Evolutionary conservation across 2,113 vertebrate species (phyloP), one percentile per base, ranked within the genome.

Genomic region (Porphyrio hochstetteri): DNA sequence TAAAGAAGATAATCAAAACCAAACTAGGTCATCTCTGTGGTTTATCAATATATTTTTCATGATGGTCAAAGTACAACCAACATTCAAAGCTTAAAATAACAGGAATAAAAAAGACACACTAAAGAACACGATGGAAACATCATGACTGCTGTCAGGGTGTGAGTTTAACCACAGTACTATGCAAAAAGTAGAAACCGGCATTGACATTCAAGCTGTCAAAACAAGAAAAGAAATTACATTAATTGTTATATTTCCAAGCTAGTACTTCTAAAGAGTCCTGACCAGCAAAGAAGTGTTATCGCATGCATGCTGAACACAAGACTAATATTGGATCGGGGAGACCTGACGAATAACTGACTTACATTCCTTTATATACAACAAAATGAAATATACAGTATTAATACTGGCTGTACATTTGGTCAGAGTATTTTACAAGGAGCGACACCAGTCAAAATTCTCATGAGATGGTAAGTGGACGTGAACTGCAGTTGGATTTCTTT

Each of bases 171-270:
- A 98, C 97, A 93, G 98, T 95, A 98, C 97, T 97, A 98, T 96
- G 94, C 84, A 96, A 97, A 96, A 97, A 98, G 97, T 98, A 96
- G 96, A 97, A 93, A 94, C 97, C 65, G 80, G 96, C 95, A 91
- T 92, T 94, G 98, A 98, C 98, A 98, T 98, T 98, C 98, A 98
- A 97, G 97, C 96, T 97, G 98, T 98, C 98, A 97, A 98, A 97
- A 86, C 96, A 93, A 96, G 96, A 82, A 89, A 93, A 97, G 93
- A 92, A 95, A 93, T 40, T 76, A 91, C 59, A 83, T 67, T 56
- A 56, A 88, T 82, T 63, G 86, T 76, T 94, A 85, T 84, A 86
- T 92, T 96, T 90, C 86, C 93, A 82, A 94, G 96, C 95, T 68
- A 96, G 96, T 75, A 61, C 71, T 89, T 87, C 88, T 86, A 92